Conservation (phyloP, 2,888 invertebrate genomes). For the Lithophane leautieri region DNA sequence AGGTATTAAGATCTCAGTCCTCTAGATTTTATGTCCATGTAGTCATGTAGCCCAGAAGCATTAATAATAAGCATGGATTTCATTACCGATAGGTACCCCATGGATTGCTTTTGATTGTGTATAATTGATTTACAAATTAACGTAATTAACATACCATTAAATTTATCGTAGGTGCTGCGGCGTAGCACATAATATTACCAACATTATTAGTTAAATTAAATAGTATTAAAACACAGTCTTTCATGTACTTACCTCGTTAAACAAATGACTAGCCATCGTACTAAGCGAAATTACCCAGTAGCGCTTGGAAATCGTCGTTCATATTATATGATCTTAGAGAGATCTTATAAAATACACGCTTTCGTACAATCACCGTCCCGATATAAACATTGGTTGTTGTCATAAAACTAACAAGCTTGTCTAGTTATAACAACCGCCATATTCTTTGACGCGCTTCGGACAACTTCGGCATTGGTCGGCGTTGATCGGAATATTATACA, state of each 20-base stretch:
- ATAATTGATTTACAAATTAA: neutral
- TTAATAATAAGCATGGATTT: neutral
- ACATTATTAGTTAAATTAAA: neutral
- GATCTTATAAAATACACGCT: conserved; percentile 54
- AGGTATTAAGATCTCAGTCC: neutral
- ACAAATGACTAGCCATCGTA: conserved; percentile 18
- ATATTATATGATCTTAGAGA: conserved; percentile 38
- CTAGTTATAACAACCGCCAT: conserved; percentile 64
- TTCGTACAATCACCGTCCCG: conserved; percentile 53
- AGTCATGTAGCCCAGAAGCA: neutral
- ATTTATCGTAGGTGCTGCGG: neutral
- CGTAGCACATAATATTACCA: neutral
- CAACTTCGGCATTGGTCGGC: conserved; percentile 68
- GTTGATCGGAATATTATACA: conserved; percentile 80
- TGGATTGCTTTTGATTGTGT: neutral
- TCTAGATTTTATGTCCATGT: neutral
- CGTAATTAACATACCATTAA: neutral
- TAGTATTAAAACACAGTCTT: conserved; percentile 7
- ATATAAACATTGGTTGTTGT: conserved; percentile 65
- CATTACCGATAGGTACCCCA: neutral
- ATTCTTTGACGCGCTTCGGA: conserved; percentile 68
- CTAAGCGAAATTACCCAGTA: conserved; percentile 38
- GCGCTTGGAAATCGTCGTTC: conserved; percentile 30
- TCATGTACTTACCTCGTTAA: conserved; percentile 3
- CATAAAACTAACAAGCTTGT: conserved; percentile 72